Evolutionary conservation across 2,888 invertebrate genomes (phyloP), one percentile per base, ranked within the genome.

Genomic region (Meteorus cinctellus): DNA sequence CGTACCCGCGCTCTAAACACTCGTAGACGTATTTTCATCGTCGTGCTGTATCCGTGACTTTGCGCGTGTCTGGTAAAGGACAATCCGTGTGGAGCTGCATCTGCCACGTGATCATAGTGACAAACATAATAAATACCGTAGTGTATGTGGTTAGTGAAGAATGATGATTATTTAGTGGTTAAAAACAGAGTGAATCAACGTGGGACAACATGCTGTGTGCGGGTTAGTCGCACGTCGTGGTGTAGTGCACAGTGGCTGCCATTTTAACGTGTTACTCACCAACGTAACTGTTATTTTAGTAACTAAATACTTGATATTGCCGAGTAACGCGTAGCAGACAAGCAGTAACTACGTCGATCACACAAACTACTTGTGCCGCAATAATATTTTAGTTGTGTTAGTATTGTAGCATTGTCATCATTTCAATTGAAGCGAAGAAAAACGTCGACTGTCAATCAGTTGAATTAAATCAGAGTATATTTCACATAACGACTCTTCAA

Each of bases 201-300:
- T 62, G 71, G 24, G 72, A 79, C 65, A 36, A 48, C 24, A 65
- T n/a, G 34, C 74, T 76, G 77, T 65, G 78, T 75, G 84, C 81
- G 82, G 79, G 84, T 84, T 83, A 83, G 84, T 82, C 82, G 51
- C 80, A 83, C 85, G 81, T 86, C 84, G 82, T 75, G 81, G 74
- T 71, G 71, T 78, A 82, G 83, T 85, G 84, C 84, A 85, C 82
- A 82, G 81, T 69, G 80, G 83, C 86, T 86, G 86, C 86, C 86
- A 86, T 86, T 86, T 86, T 86, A 41, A 82, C 84, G 82, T 85
- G 84, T 86, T 27, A 63, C 82, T 75, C 78, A 79, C 78, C 79
- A 75, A 79, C 77, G 71, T 72, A 74, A 73, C 65, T 71, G 67
- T 74, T 41, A 55, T 67, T 59, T 31, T 27, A 8, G 27, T 31